Conservation (phyloP, 2,888 invertebrate species). For the Muschampia staudingeri region DNA sequence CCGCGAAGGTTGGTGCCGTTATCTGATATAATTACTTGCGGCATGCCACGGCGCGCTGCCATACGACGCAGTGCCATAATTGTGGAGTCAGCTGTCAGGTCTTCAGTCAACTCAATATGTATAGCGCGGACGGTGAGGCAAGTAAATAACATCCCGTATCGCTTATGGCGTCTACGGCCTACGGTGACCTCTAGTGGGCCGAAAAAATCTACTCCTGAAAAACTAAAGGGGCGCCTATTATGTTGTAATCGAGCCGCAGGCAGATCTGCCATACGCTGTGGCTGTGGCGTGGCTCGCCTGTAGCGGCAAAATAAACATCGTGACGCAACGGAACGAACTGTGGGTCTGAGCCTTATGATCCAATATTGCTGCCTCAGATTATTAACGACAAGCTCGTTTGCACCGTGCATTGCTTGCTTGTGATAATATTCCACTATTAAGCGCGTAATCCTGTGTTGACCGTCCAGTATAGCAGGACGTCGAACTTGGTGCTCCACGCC, state of each 20-base stretch:
- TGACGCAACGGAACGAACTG: neutral
- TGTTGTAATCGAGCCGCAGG: neutral
- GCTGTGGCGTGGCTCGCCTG: neutral
- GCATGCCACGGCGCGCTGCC: neutral
- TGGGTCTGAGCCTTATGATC: neutral
- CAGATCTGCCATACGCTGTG: neutral
- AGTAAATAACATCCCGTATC: neutral
- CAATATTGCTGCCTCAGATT: neutral
- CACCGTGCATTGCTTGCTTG: slow-evolving; percentile 20
- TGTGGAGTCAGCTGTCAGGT: neutral
- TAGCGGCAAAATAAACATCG: neutral
- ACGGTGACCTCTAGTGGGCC: neutral
- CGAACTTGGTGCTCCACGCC: neutral
- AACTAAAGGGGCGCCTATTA: slow-evolving; percentile 2
- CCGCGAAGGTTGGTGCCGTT: slow-evolving; percentile 3
- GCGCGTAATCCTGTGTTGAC: neutral
- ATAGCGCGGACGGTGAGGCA: neutral
- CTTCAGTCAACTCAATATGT: neutral
- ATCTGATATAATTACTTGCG: slow-evolving; percentile 6
- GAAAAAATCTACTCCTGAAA: neutral
- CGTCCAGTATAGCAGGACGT: neutral
- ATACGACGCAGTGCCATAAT: neutral
- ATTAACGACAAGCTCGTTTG: slow-evolving; percentile 17
- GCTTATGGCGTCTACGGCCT: neutral
- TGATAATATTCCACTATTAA: neutral